phyloP scores from a whole-genome alignment of 1,140 invertebrate species.

The Microvelia longipes region DNA sequence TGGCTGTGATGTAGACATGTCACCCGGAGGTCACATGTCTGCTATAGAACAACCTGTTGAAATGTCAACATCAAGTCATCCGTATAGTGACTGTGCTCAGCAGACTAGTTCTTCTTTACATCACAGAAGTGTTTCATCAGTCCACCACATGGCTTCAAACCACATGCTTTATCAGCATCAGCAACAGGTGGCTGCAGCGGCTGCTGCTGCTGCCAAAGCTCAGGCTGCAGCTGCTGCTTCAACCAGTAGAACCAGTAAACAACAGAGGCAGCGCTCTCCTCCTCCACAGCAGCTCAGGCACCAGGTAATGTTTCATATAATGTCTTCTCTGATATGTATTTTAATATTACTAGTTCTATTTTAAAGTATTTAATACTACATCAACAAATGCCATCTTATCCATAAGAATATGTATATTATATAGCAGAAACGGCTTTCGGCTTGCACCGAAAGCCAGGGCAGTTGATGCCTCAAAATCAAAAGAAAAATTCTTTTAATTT shows the following conservation, averaged over 20 bases:
- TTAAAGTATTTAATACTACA: not conserved
- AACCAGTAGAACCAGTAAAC: not conserved
- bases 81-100: slow-evolving; percentile 26
- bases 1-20: not conserved
- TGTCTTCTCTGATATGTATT: not conserved
- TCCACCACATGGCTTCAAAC: slow-evolving; percentile 26
- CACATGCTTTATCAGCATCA: slow-evolving; percentile 27
- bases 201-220: slow-evolving; percentile 25
- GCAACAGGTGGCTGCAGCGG: slow-evolving; percentile 20
- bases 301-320: slow-evolving; percentile 27
- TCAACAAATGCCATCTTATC: too few species aligned
- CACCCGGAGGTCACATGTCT: not conserved
- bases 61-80: slow-evolving; percentile 8
- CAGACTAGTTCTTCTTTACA: slow-evolving; percentile 13
- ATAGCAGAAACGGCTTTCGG: too few species aligned
- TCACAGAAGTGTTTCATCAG: slow-evolving; percentile 18
- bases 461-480: too few species aligned
- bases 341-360: not conserved
- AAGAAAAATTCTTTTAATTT: too few species aligned
- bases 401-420: too few species aligned
- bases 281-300: slow-evolving; percentile 30
- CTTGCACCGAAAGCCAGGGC: too few species aligned
- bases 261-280: slow-evolving; percentile 28
- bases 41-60: not conserved
- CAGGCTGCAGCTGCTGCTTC: slow-evolving; percentile 25